Conservation (phyloP, 2,113 vertebrate genomes). For the Beaufortia kweichowensis region DNA sequence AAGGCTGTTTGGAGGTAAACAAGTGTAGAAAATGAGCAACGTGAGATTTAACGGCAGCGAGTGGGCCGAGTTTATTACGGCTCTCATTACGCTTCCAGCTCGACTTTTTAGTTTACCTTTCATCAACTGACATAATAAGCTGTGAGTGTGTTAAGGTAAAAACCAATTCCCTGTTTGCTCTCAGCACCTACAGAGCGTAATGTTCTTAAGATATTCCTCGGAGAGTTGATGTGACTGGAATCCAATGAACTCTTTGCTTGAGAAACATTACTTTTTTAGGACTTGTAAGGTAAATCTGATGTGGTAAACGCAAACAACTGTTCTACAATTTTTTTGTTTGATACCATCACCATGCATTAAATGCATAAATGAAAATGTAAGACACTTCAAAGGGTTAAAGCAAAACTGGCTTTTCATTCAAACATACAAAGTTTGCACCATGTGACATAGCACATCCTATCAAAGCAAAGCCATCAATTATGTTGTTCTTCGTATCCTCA, state of each 20-base stretch:
- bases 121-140: slow-evolving; percentile 28
- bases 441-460: too few relatives aligned
- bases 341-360: too few relatives aligned
- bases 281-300: not conserved
- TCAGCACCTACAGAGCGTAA: not conserved
- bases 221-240: slow-evolving; percentile 20
- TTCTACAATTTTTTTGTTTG: too few relatives aligned
- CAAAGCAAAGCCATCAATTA: too few relatives aligned
- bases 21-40: slow-evolving; percentile 41
- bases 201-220: slow-evolving; percentile 5
- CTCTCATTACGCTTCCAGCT: slow-evolving; percentile 10
- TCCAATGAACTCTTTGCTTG: not conserved
- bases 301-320: not conserved
- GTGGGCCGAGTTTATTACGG: slow-evolving; percentile 34
- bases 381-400: too few relatives aligned
- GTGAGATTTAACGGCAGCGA: not conserved
- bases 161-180: slow-evolving; percentile 13
- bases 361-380: too few relatives aligned
- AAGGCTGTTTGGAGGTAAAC: slow-evolving; percentile 43
- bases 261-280: not conserved
- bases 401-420: too few relatives aligned
- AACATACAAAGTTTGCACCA: too few relatives aligned
- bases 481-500: too few relatives aligned
- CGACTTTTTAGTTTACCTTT: slow-evolving; percentile 23
- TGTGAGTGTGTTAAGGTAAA: slow-evolving; percentile 19